Evolutionary conservation across 2,888 invertebrate genomes (phyloP).

Genomic region (Crematogaster levior): DNA sequence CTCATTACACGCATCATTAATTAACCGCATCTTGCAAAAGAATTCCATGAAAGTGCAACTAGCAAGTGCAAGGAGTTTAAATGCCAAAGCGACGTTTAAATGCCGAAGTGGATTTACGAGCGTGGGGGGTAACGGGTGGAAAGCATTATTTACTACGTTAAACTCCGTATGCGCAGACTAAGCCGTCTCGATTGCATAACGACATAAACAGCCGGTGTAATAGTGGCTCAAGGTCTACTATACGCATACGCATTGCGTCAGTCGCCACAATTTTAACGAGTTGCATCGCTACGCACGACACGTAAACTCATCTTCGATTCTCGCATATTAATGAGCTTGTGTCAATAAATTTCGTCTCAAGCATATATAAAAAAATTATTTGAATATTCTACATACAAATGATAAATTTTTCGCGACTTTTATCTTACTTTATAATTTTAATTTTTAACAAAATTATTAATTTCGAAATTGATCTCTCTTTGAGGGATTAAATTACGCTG

Average conservation of each 20-base stretch:
- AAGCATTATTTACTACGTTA: conserved; percentile 74
- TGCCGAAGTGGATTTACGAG: conserved; percentile 33
- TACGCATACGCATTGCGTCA: conserved; percentile 68
- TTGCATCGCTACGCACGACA: conserved; percentile 51
- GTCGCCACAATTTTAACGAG: conserved; percentile 45
- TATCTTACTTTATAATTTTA: not conserved
- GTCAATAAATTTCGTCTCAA: not conserved
- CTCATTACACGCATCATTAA: conserved; percentile 13
- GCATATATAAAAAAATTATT: not conserved
- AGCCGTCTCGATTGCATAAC: conserved; percentile 78
- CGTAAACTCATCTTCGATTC: conserved; percentile 27
- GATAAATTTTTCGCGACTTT: not conserved
- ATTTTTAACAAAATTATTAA: not conserved
- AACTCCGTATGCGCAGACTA: conserved; percentile 68
- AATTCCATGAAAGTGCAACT: conserved; percentile 12
- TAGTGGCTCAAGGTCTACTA: conserved; percentile 81
- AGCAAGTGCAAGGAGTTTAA: conserved; percentile 6
- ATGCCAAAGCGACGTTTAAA: conserved; percentile 18
- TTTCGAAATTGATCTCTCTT: not conserved
- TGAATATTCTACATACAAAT: not conserved
- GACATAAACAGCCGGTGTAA: conserved; percentile 79
- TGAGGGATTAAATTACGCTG: not conserved
- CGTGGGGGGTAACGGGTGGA: conserved; percentile 17
- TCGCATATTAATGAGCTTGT: conserved; percentile 26
- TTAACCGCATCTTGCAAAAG: conserved; percentile 15